Conservation (phyloP, 2,888 invertebrate species). For the Volucella inflata region DNA sequence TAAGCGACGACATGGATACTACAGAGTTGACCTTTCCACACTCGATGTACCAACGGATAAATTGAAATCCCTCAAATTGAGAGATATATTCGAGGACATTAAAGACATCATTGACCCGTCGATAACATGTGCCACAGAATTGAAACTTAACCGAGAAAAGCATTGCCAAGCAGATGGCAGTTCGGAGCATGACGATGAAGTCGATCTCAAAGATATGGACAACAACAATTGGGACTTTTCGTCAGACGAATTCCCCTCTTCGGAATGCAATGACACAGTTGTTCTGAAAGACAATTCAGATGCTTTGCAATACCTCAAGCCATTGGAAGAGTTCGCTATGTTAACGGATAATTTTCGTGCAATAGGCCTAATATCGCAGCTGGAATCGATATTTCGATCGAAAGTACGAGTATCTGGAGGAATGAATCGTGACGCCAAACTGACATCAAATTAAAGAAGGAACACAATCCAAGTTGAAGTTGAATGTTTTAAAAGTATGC, state of each 20-base stretch:
- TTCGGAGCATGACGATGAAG: constrained; percentile 36
- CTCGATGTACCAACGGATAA: constrained; percentile 34
- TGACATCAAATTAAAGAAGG: constrained; percentile 27
- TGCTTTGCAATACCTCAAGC: constrained; percentile 80
- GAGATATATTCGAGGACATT: constrained; percentile 61
- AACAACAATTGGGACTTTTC: constrained; percentile 42
- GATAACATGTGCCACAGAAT: constrained; percentile 35
- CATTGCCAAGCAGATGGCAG: neutral
- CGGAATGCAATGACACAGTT: constrained; percentile 37
- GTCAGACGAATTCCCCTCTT: constrained; percentile 46
- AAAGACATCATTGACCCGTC: constrained; percentile 47
- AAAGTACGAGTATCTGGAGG: constrained; percentile 39
- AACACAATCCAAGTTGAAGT: neutral
- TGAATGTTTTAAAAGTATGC: constrained; percentile 58
- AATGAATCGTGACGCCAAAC: neutral
- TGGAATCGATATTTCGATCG: constrained; percentile 80
- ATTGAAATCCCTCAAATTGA: constrained; percentile 58
- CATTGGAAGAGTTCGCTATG: constrained; percentile 82
- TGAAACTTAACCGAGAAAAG: constrained; percentile 29
- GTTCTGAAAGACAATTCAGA: constrained; percentile 74
- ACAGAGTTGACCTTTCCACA: constrained; percentile 47
- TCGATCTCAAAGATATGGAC: constrained; percentile 12
- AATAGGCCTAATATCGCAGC: constrained; percentile 81
- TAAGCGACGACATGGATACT: constrained; percentile 64
- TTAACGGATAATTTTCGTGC: constrained; percentile 82